Evolutionary conservation across 2,888 invertebrate species (phyloP).

Genomic region (Dryadula phaetusa): DNA sequence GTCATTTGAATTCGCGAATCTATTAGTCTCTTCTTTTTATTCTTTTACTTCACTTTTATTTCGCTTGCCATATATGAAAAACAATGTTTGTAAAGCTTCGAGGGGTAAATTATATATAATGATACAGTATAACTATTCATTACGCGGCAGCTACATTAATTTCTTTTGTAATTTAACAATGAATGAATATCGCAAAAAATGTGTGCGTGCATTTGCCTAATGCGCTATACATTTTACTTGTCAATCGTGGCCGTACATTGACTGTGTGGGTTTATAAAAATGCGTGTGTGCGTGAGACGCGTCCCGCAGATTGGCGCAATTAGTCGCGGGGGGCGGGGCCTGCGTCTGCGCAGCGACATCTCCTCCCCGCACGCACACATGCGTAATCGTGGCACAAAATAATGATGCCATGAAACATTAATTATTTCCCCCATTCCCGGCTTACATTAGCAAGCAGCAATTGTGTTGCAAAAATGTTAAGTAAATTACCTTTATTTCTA

Average conservation of each 20-base stretch:
- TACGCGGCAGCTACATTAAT: slow-evolving; percentile 45
- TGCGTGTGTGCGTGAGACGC: slow-evolving; percentile 69
- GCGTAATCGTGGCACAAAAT: slow-evolving; percentile 56
- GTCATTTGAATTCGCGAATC: slow-evolving; percentile 37
- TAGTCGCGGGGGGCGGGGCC: slow-evolving; percentile 76
- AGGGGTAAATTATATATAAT: slow-evolving; percentile 44
- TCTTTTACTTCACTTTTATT: slow-evolving; percentile 38
- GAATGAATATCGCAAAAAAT: slow-evolving; percentile 49
- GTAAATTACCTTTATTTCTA: slow-evolving; percentile 48
- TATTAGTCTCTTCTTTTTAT: slow-evolving; percentile 38
- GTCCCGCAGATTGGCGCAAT: slow-evolving; percentile 81
- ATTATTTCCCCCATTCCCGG: slow-evolving; percentile 63
- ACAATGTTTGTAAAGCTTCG: slow-evolving; percentile 27
- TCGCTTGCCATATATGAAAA: slow-evolving; percentile 38
- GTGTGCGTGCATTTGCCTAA: slow-evolving; percentile 60
- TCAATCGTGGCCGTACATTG: slow-evolving; percentile 40
- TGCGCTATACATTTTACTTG: slow-evolving; percentile 55
- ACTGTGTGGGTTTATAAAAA: slow-evolving; percentile 54
- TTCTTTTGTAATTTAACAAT: slow-evolving; percentile 49
- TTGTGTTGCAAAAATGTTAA: slow-evolving; percentile 50
- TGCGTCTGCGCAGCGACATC: slow-evolving; percentile 78
- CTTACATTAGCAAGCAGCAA: slow-evolving; percentile 49
- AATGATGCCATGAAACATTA: slow-evolving; percentile 69
- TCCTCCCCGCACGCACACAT: slow-evolving; percentile 65
- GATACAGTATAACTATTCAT: slow-evolving; percentile 42